Evolutionary conservation across 30 jellyfish, hydroid and myxozoan genomes (phyloP).

Genomic region (Hydractinia echinata): DNA sequence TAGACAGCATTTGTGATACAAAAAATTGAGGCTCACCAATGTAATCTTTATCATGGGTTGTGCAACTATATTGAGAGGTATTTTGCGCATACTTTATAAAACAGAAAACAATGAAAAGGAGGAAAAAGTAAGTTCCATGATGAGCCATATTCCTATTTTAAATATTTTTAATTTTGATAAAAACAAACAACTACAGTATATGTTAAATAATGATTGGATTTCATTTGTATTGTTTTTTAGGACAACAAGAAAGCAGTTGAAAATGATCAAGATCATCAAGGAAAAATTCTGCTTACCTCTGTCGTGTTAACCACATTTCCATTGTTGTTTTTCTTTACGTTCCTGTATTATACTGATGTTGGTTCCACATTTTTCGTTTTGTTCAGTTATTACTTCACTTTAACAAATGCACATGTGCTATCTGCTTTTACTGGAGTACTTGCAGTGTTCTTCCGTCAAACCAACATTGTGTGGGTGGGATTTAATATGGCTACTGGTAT

Average conservation of each 20-base stretch:
- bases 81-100: too few species aligned
- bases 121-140: too few species aligned
- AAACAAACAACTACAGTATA: not conserved
- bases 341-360: conserved; percentile 87
- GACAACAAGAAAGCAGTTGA: not conserved
- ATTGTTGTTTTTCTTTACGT: conserved; percentile 61
- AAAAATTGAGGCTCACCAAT: conserved; percentile 21
- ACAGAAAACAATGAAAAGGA: too few species aligned
- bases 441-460: conserved; percentile 85
- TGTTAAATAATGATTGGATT: not conserved
- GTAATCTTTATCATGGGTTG: not conserved
- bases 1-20: conserved; percentile 48
- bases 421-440: conserved; percentile 69
- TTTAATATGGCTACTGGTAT: conserved; percentile 53
- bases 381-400: conserved; percentile 45
- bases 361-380: conserved; percentile 83
- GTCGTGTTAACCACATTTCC: conserved; percentile 60
- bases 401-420: conserved; percentile 39
- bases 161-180: too few species aligned
- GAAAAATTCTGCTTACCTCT: not conserved
- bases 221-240: not conserved
- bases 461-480: conserved; percentile 88
- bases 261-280: not conserved
- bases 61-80: too few species aligned
- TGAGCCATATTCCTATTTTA: too few species aligned